Conservation (phyloP, 2,888 invertebrate species). For the Formica aserva region DNA sequence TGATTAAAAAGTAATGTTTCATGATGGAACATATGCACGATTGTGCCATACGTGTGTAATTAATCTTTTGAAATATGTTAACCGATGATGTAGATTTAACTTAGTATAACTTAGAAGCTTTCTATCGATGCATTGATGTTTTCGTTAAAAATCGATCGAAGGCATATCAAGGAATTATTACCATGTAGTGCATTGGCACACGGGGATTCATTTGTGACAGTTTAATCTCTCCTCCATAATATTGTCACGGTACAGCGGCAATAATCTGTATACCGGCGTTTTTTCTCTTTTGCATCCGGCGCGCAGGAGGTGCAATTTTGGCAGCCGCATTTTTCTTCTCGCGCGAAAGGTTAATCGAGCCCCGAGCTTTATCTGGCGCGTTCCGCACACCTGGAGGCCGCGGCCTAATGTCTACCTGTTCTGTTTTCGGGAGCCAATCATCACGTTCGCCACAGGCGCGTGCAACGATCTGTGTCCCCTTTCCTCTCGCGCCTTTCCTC, state of each 20-base stretch:
- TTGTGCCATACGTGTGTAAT: slow-evolving; percentile 8
- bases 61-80: neutral
- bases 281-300: slow-evolving; percentile 38
- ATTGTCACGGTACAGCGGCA: slow-evolving; percentile 46
- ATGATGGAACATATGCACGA: neutral
- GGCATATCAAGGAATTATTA: neutral
- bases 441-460: slow-evolving; percentile 77
- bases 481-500: slow-evolving; percentile 20
- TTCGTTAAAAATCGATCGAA: neutral
- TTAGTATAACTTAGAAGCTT: neutral
- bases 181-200: neutral
- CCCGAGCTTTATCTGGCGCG: slow-evolving; percentile 73
- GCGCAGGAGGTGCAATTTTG: slow-evolving; percentile 64
- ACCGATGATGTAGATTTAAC: neutral
- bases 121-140: neutral
- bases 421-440: slow-evolving; percentile 76
- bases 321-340: slow-evolving; percentile 70
- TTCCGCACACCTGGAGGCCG: slow-evolving; percentile 76
- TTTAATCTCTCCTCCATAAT: slow-evolving; percentile 37
- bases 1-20: slow-evolving; percentile 9
- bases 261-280: slow-evolving; percentile 51
- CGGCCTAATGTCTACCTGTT: slow-evolving; percentile 73
- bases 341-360: slow-evolving; percentile 75
- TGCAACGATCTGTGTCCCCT: slow-evolving; percentile 69
- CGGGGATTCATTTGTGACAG: slow-evolving; percentile 13